These are phyloP conservation scores for Hylaea fasciaria DNA, from an alignment of 2,888 invertebrate species.

Conservation along the genomic window DNA sequence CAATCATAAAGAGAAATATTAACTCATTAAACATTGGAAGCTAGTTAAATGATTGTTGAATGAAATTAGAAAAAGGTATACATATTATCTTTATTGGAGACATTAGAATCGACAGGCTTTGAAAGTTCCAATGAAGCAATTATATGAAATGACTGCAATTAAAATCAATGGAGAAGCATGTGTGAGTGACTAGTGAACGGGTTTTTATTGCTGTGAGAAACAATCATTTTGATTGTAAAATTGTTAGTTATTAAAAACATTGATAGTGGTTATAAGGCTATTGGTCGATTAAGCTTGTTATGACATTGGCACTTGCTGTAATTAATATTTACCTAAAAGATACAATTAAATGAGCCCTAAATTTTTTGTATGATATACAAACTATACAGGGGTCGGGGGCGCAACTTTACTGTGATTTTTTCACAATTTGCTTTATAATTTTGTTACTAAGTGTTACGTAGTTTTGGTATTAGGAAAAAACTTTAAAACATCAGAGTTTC, in stretches of 20 bases:
- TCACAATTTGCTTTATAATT: too few species aligned
- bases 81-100: constrained; percentile 72
- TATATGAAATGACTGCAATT: constrained; percentile 78
- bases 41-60: constrained; percentile 57
- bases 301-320: neutral
- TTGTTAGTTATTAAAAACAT: constrained; percentile 66
- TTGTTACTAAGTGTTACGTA: too few species aligned
- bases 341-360: too few species aligned
- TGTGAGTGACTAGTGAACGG: constrained; percentile 64
- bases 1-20: constrained; percentile 48
- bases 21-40: constrained; percentile 57
- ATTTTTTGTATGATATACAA: too few species aligned
- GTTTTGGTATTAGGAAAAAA: too few species aligned
- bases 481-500: too few species aligned
- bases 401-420: too few species aligned
- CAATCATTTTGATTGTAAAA: constrained; percentile 75
- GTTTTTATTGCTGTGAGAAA: constrained; percentile 80
- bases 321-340: too few species aligned
- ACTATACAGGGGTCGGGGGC: too few species aligned
- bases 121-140: constrained; percentile 79
- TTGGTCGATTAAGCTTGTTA: constrained; percentile 50
- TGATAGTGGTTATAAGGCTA: constrained; percentile 62
- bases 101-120: constrained; percentile 74
- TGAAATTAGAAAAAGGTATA: constrained; percentile 59
- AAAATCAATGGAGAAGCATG: constrained; percentile 76